Evolutionary conservation across 2,113 vertebrate species (phyloP).

Genomic region (Chaetura pelagica): DNA sequence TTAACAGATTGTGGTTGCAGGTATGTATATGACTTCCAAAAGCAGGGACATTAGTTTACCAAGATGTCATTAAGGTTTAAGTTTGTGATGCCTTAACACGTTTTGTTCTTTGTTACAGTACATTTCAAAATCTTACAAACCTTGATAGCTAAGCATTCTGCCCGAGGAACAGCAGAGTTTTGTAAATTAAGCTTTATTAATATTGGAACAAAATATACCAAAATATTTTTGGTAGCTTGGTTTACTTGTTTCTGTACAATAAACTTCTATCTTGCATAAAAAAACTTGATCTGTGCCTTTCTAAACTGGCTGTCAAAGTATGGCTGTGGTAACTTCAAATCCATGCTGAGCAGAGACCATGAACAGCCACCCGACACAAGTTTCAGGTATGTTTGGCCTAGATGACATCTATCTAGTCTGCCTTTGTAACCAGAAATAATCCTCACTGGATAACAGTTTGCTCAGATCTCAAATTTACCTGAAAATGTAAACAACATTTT

Average conservation of each 20-base stretch:
- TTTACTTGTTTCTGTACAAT: conserved; percentile 56
- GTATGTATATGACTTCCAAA: not conserved
- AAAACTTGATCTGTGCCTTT: not conserved
- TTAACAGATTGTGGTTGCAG: not conserved
- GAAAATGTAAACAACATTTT: not conserved
- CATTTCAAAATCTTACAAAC: conserved; percentile 44
- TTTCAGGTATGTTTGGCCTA: not conserved
- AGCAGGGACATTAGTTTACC: not conserved
- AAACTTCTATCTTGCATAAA: conserved; percentile 49
- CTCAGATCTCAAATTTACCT: not conserved
- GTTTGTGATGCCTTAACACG: not conserved
- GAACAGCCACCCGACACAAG: not conserved
- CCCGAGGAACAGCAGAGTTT: conserved; percentile 5
- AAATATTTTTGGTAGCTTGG: conserved; percentile 41
- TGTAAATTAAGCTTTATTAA: conserved; percentile 40
- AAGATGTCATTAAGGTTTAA: not conserved
- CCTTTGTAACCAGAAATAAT: not conserved
- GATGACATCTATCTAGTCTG: not conserved
- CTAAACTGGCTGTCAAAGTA: not conserved
- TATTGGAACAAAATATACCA: not conserved
- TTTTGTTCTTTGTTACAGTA: conserved; percentile 21
- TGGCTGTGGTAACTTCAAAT: not conserved
- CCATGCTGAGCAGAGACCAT: not conserved
- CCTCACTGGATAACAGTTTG: not conserved
- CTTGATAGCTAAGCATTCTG: not conserved